These are phyloP conservation scores for Morone saxatilis DNA, from an alignment of 2,113 vertebrate species.

Conservation along the genomic window DNA sequence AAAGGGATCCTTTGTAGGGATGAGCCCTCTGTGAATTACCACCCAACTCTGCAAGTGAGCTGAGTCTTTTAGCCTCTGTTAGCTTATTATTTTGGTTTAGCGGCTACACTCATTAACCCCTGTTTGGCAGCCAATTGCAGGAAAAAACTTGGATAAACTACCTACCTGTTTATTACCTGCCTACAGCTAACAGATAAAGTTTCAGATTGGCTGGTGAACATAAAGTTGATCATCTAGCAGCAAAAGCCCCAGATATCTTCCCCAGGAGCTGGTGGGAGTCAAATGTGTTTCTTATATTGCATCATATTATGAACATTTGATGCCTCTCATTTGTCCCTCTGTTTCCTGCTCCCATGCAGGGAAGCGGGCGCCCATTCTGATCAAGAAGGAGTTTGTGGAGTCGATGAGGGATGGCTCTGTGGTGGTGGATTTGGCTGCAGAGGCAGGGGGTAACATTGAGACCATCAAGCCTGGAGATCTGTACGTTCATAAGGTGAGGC, in stretches of 20 bases:
- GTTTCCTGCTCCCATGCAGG: slow-evolving; percentile 55
- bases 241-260: not conserved
- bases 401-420: slow-evolving; percentile 81
- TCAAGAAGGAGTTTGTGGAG: slow-evolving; percentile 80
- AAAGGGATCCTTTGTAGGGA: not conserved
- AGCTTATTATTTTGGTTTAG: not conserved
- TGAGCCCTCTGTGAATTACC: not conserved
- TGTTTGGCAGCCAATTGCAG: not conserved
- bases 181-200: not conserved
- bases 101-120: not conserved
- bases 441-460: slow-evolving; percentile 84
- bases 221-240: not conserved
- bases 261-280: too few relatives aligned
- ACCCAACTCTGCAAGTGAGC: not conserved
- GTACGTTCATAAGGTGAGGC: slow-evolving; percentile 74
- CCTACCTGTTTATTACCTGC: not conserved
- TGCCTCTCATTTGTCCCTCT: not conserved
- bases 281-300: too few relatives aligned
- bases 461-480: slow-evolving; percentile 79
- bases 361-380: slow-evolving; percentile 77
- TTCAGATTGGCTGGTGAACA: not conserved
- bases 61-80: not conserved
- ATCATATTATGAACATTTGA: not conserved
- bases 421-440: slow-evolving; percentile 81
- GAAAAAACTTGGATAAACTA: not conserved